Evolutionary conservation across 2,113 vertebrate genomes (phyloP).

Genomic region (Martes martes): DNA sequence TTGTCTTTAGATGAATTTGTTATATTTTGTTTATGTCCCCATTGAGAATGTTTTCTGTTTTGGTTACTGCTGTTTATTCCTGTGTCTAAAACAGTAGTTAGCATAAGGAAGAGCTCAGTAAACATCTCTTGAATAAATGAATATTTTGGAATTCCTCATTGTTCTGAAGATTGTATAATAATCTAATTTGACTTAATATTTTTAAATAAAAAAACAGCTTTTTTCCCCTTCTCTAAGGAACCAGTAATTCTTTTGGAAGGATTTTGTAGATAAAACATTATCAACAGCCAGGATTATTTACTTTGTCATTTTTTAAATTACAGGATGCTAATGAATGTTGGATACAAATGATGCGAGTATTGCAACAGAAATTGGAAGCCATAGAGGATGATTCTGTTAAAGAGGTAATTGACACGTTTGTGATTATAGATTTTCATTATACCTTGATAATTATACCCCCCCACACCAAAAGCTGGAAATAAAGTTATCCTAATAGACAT

Average conservation of each 20-base stretch:
- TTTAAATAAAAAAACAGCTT: slow-evolving; percentile 30
- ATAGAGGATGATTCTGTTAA: slow-evolving; percentile 90
- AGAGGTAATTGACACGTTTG: slow-evolving; percentile 86
- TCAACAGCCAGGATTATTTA: background rate
- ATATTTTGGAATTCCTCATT: background rate
- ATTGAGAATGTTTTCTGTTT: background rate
- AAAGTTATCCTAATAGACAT: slow-evolving; percentile 4
- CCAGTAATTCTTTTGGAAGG: background rate
- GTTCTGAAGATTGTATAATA: slow-evolving; percentile 40
- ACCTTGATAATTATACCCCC: background rate
- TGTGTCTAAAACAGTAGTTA: background rate
- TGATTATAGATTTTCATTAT: background rate
- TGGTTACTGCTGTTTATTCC: background rate
- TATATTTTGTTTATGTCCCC: background rate
- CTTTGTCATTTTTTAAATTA: background rate
- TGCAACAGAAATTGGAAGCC: slow-evolving; percentile 97
- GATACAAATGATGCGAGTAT: slow-evolving; percentile 97
- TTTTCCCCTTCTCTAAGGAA: background rate
- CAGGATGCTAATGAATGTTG: slow-evolving; percentile 99
- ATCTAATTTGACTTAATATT: slow-evolving; percentile 12
- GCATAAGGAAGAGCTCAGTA: background rate
- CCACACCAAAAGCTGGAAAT: background rate
- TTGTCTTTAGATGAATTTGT: background rate
- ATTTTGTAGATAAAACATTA: background rate
- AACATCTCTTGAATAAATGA: background rate